Percentiles rank a stretch among this genome's conserved stretches.
These are phyloP conservation scores for Hofmannophila pseudospretella DNA, from an alignment of 2,888 invertebrate genomes.

Conservation along the genomic window DNA sequence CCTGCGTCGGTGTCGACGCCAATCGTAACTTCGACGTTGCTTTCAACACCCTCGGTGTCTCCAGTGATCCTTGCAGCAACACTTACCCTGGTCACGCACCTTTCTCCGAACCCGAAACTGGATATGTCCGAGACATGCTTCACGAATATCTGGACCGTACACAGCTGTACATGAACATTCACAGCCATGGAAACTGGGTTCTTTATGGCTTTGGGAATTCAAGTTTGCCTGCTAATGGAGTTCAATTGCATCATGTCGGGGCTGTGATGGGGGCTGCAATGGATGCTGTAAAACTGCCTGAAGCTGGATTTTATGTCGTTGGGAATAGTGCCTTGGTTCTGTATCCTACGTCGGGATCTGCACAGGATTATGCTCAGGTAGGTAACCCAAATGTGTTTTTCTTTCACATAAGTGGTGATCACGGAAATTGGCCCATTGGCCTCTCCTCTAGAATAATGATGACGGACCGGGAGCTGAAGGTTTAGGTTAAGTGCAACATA, in stretches of 20 bases:
- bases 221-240: conserved; percentile 15
- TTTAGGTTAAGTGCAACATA: too few species aligned
- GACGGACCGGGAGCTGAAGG: too few species aligned
- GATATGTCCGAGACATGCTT: conserved; percentile 56
- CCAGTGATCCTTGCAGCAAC: conserved; percentile 70
- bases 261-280: conserved; percentile 34
- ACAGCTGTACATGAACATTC: conserved; percentile 76
- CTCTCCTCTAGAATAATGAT: too few species aligned
- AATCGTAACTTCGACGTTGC: conserved; percentile 44
- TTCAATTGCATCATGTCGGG: conserved; percentile 28
- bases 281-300: conserved; percentile 28
- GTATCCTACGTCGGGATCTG: conserved; percentile 32
- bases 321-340: conserved; percentile 34
- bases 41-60: conserved; percentile 36
- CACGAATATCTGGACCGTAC: conserved; percentile 24
- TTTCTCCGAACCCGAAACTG: conserved; percentile 82
- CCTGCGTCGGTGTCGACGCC: conserved; percentile 40
- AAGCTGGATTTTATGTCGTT: conserved; percentile 29
- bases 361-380: conserved; percentile 35
- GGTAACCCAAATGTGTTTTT: too few species aligned
- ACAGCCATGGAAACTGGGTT: conserved; percentile 82
- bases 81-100: conserved; percentile 76
- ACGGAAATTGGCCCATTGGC: too few species aligned
- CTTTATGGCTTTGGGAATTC: conserved; percentile 79
- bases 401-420: too few species aligned